Percentiles rank a stretch among this genome's conserved stretches.
Conservation (phyloP, 2,113 vertebrate species). For the Chaetops frenatus region DNA sequence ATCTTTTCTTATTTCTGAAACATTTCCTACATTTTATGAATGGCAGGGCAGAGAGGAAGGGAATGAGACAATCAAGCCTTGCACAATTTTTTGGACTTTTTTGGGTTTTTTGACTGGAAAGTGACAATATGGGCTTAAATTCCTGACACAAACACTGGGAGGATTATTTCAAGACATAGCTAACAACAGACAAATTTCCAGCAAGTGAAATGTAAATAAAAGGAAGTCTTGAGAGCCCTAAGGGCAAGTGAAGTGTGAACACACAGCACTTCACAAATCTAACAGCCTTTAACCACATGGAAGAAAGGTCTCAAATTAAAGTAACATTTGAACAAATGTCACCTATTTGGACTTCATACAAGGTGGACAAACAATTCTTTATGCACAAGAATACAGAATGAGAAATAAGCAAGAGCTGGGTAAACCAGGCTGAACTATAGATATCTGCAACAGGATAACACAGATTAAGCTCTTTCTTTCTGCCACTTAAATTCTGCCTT, state of each 20-base stretch:
- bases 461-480: not conserved
- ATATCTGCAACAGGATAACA: not conserved
- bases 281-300: not conserved
- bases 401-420: not conserved
- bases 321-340: not conserved
- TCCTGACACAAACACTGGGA: not conserved
- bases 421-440: not conserved
- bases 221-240: not conserved
- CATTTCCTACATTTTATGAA: not conserved
- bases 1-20: not conserved
- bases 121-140: not conserved
- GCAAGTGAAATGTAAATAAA: not conserved
- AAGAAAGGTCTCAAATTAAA: not conserved
- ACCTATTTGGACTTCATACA: not conserved
- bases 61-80: not conserved
- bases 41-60: not conserved
- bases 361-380: not conserved
- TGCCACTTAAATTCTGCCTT: not conserved
- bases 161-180: not conserved
- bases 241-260: not conserved
- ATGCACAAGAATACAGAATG: not conserved
- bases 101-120: not conserved
- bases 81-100: not conserved
- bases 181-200: not conserved
- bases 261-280: not conserved